Base-by-base conservation (phyloP, 2,113 vertebrate genomes). In the Leptobrachium ailaonicum region DNA sequence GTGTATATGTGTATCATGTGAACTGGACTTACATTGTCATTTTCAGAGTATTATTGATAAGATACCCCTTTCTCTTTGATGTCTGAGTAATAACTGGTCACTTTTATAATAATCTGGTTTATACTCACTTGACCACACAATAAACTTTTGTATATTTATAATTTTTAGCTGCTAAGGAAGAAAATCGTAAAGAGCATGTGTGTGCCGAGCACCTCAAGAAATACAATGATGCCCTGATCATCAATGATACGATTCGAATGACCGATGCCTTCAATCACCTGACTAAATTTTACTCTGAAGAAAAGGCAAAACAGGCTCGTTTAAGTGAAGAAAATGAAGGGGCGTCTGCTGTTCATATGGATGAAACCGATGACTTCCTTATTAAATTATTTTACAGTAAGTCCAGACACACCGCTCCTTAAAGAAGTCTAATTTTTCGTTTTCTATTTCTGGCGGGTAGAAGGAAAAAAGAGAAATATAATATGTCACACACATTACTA, bases 241-340 rank as follows among this genome's bases (percentile, higher is more conserved):
- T 97, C 78, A 94, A 94, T 86, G 95, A 96, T 87, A 97, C 94
- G 40, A 96, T 97, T 32, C 91, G 96, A 82, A 98, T 96, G 95
- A 82, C 92, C 1, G 97, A 99, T 77, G 94, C 97, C 0, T 94
- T 96, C 77, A 88, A 75, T 66, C 95, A 95, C 81, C 95, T 99
- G 12, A 85, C 88, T 60, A 93, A 89, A 62, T 96, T 94, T 41
- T 91, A 98, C 69, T 81, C 89, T 4, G 95, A 97, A 12, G 95
- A 97, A 82, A 84, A 83, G 62, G 95, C 90, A 79, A 97, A 90
- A 78, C 98, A 96, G 86, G 73, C 80, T 2, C 73, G 83, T 10
- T 85, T 86, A 2, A 90, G 91, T 11, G 88, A 90, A 68, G 85
- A 82, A 4, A 83, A 84, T 6, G 91, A 89, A 6, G 91, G 92